These are phyloP conservation scores for Yponomeuta sedellus DNA, from an alignment of 2,888 invertebrate genomes.

Conservation along the genomic window DNA sequence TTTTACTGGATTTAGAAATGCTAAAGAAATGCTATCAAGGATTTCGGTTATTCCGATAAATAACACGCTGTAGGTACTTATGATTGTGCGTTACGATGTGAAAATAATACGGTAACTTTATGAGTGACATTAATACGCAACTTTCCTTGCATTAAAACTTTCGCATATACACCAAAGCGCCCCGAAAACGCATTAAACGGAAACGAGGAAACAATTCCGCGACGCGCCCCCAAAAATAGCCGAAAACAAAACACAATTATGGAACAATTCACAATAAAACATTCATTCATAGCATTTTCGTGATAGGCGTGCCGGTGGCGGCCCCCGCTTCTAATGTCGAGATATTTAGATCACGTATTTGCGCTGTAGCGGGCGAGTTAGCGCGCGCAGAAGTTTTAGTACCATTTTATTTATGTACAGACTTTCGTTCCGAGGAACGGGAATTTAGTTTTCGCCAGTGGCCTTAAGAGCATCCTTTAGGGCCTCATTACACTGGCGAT, in stretches of 20 bases:
- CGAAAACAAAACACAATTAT: conserved; percentile 9
- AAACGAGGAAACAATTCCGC: not conserved
- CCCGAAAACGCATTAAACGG: not conserved
- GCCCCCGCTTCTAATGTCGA: conserved; percentile 30
- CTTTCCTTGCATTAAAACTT: not conserved
- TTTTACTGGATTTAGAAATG: too few relatives aligned
- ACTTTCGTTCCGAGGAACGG: too few relatives aligned
- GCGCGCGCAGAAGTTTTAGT: not conserved
- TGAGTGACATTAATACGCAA: not conserved
- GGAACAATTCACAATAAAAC: conserved; percentile 32
- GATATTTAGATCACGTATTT: conserved; percentile 46
- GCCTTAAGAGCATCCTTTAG: too few relatives aligned
- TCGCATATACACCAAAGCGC: not conserved
- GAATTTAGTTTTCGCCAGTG: too few relatives aligned
- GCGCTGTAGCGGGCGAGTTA: conserved; percentile 6
- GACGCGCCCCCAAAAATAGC: not conserved
- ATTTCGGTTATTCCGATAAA: too few relatives aligned
- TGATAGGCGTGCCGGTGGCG: conserved; percentile 29
- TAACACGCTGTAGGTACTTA: too few relatives aligned
- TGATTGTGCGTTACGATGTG: too few relatives aligned
- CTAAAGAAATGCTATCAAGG: too few relatives aligned
- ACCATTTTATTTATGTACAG: not conserved
- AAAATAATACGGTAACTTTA: too few relatives aligned
- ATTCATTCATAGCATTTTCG: conserved; percentile 33
- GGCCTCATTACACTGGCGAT: too few relatives aligned